phyloP scores from a whole-genome alignment of 1,140 invertebrate species.

The Drosophila prosaltans region DNA sequence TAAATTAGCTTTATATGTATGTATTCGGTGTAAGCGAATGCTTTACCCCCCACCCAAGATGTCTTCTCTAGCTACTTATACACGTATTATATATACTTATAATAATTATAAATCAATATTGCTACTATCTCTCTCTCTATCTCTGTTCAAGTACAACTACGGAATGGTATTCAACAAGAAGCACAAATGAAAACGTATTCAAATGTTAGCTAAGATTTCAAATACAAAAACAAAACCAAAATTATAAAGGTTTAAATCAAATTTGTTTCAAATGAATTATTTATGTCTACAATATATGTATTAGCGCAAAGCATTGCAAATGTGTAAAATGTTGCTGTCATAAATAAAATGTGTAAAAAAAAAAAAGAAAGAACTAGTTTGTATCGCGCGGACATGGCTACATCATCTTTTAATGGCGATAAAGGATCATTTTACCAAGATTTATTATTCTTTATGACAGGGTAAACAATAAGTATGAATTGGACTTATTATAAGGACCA shows the following conservation, averaged over 20 bases:
- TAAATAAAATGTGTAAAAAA: conserved; percentile 51
- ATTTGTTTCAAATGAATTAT: conserved; percentile 60
- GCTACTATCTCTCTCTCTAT: conserved; percentile 39
- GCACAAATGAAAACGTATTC: conserved; percentile 67
- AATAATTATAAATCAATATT: conserved; percentile 17
- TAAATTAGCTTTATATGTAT: conserved; percentile 66
- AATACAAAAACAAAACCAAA: conserved; percentile 42
- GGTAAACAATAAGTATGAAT: too few species aligned
- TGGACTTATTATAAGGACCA: too few species aligned
- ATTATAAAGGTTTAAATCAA: conserved; percentile 49
- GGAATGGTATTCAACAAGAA: conserved; percentile 70
- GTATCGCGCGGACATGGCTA: too few species aligned
- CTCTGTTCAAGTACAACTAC: conserved; percentile 71
- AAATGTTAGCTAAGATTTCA: conserved; percentile 60
- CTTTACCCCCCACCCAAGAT: conserved; percentile 39
- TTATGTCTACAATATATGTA: conserved; percentile 51
- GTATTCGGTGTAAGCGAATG: conserved; percentile 26
- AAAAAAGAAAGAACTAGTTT: neutral
- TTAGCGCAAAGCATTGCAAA: conserved; percentile 50
- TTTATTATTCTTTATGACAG: too few species aligned
- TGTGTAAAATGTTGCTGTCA: conserved; percentile 53
- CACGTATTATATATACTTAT: neutral
- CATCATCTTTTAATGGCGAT: too few species aligned
- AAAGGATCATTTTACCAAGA: too few species aligned
- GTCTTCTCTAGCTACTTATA: conserved; percentile 58